These are phyloP conservation scores for Geophilus truncorum DNA, from an alignment of 2,888 invertebrate species.

Conservation along the genomic window DNA sequence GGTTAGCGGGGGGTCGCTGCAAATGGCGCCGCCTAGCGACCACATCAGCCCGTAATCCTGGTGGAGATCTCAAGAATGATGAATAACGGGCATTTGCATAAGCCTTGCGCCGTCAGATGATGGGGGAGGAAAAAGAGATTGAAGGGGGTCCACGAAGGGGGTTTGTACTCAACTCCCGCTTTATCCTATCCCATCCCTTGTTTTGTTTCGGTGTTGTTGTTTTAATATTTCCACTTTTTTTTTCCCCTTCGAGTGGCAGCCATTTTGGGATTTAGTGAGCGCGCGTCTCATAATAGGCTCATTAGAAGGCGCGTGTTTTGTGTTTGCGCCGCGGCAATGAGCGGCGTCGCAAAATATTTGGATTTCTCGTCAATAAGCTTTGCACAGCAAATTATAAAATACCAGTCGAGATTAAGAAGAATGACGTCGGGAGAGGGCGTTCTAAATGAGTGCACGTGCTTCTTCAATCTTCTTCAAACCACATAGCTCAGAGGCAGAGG, in stretches of 20 bases:
- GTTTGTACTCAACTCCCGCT: neutral
- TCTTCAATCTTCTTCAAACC: conserved; percentile 12
- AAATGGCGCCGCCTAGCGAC: conserved; percentile 22
- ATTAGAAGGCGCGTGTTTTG: neutral
- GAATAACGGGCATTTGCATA: conserved; percentile 34
- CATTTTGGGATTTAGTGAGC: neutral
- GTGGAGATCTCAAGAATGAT: conserved; percentile 34
- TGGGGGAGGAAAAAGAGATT: conserved; percentile 18
- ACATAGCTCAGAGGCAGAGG: conserved; percentile 13
- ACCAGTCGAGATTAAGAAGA: conserved; percentile 32
- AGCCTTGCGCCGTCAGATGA: conserved; percentile 19
- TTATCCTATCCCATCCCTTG: neutral
- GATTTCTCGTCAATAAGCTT: conserved; percentile 25
- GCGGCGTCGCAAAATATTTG: conserved; percentile 18
- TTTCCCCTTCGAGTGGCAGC: neutral
- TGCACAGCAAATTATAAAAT: conserved; percentile 34
- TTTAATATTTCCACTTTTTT: neutral
- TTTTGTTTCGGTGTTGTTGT: neutral
- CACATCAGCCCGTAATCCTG: conserved; percentile 28
- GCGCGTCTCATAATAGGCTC: neutral
- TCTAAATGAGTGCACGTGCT: conserved; percentile 27
- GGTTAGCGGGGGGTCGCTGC: conserved; percentile 25
- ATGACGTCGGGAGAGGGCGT: conserved; percentile 3
- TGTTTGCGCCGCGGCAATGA: neutral
- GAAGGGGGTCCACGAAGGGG: neutral